Evolutionary conservation across 2,888 invertebrate genomes (phyloP).

Genomic region (Trissolcus japonicus): DNA sequence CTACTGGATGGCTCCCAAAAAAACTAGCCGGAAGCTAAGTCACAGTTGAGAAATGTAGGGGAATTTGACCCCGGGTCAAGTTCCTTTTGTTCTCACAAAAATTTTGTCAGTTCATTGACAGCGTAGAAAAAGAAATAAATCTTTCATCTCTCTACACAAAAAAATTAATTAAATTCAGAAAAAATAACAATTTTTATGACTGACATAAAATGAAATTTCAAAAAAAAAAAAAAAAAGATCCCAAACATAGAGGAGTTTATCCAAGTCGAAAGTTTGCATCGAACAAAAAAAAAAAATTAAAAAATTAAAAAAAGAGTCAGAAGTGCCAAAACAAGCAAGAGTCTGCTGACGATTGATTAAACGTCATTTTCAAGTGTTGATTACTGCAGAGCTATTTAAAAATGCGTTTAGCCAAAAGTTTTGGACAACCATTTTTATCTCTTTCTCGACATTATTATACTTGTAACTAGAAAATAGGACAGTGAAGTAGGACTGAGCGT

Average conservation of each 20-base stretch:
- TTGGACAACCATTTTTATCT: constrained; percentile 4
- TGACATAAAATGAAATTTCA: too few relatives aligned
- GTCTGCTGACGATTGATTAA: not conserved
- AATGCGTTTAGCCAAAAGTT: constrained; percentile 20
- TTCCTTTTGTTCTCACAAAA: not conserved
- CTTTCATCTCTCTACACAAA: not conserved
- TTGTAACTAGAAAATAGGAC: constrained; percentile 43
- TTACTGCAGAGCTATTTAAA: constrained; percentile 8
- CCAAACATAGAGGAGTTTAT: not conserved
- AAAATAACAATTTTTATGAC: not conserved
- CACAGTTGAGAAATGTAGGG: not conserved
- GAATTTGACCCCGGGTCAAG: constrained; percentile 23
- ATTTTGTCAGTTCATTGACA: not conserved
- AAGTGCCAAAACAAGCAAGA: not conserved
- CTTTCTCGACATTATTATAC: constrained; percentile 21
- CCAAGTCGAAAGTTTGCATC: not conserved
- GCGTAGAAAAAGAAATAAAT: not conserved
- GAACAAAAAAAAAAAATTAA: too few relatives aligned
- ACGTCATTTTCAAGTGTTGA: not conserved
- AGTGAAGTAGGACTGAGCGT: constrained; percentile 45
- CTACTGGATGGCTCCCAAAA: constrained; percentile 13
- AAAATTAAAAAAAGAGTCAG: not conserved
- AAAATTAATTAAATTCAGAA: not conserved
- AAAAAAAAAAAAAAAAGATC: too few relatives aligned
- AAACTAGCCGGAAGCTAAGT: not conserved